Conservation (phyloP, 2,888 invertebrate genomes). For the Xylophagus ater region DNA sequence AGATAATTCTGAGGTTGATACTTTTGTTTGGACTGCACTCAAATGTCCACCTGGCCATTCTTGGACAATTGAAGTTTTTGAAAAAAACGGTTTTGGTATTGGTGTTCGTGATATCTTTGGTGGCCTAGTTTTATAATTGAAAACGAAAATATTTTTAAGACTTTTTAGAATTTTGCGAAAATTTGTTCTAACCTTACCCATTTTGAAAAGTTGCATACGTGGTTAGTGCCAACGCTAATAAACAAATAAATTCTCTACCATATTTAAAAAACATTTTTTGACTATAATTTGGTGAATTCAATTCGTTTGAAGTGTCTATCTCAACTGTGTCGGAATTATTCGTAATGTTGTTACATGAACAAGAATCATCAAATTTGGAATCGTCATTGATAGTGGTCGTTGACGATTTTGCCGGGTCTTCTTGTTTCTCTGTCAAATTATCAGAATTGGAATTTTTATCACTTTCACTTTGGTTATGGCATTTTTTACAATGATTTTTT, state of each 20-base stretch:
- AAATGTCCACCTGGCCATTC: constrained; percentile 74
- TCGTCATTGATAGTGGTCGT: no score
- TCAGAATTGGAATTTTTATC: no score
- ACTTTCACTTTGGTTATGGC: no score
- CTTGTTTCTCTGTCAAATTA: no score
- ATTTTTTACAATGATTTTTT: no score
- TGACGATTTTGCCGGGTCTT: no score
- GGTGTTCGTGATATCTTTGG: constrained; percentile 48
- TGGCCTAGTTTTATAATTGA: constrained; percentile 37
- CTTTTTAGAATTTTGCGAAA: neutral
- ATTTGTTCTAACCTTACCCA: constrained; percentile 9
- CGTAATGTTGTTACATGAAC: no score
- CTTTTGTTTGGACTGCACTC: constrained; percentile 47
- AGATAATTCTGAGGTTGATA: constrained; percentile 59
- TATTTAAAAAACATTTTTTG: constrained; percentile 15
- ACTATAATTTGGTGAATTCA: neutral
- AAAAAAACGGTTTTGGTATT: constrained; percentile 60
- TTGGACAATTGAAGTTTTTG: constrained; percentile 51
- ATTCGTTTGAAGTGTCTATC: neutral
- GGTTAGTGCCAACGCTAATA: constrained; percentile 15
- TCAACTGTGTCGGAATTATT: no score
- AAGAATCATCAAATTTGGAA: no score
- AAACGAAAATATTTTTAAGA: constrained; percentile 4
- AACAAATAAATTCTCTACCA: constrained; percentile 14
- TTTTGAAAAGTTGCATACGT: constrained; percentile 15